Evolutionary conservation across 1,140 invertebrate genomes (phyloP).

Genomic region (Wasmannia auropunctata): DNA sequence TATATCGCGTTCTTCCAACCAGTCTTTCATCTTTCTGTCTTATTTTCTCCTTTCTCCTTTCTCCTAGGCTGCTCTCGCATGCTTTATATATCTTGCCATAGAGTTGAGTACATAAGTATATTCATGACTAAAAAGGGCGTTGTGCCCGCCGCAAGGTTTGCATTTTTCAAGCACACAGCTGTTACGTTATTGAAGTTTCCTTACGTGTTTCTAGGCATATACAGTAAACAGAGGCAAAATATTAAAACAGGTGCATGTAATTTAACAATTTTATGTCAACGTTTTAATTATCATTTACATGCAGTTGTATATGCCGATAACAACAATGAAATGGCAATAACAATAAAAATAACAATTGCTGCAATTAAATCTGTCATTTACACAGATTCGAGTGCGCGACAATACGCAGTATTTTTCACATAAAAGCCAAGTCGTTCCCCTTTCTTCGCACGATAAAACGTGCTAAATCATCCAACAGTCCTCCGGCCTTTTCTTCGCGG

Average conservation of each 20-base stretch:
- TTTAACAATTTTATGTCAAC: not conserved
- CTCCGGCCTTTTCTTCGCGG: slow-evolving; percentile 33
- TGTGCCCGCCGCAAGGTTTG: slow-evolving; percentile 29
- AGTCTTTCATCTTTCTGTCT: slow-evolving; percentile 26
- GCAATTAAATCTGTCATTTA: not conserved
- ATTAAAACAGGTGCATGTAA: not conserved
- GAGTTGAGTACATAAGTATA: slow-evolving; percentile 36
- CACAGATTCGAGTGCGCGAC: not conserved
- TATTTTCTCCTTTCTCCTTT: slow-evolving; percentile 33
- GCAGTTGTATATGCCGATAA: not conserved
- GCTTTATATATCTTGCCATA: slow-evolving; percentile 29
- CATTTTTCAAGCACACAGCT: slow-evolving; percentile 52
- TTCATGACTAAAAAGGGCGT: slow-evolving; percentile 48
- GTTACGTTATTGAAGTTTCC: slow-evolving; percentile 53
- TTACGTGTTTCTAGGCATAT: slow-evolving; percentile 10
- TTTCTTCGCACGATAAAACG: slow-evolving; percentile 41
- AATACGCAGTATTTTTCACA: slow-evolving; percentile 19
- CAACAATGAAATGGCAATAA: no score
- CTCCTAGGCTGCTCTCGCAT: not conserved
- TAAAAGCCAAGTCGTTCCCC: slow-evolving; percentile 37
- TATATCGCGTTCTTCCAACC: slow-evolving; percentile 15
- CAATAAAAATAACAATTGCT: not conserved
- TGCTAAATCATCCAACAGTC: slow-evolving; percentile 65
- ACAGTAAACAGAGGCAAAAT: not conserved
- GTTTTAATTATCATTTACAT: not conserved